Evolutionary conservation across 2,888 invertebrate genomes (phyloP).

Genomic region (Dorcus hopei): DNA sequence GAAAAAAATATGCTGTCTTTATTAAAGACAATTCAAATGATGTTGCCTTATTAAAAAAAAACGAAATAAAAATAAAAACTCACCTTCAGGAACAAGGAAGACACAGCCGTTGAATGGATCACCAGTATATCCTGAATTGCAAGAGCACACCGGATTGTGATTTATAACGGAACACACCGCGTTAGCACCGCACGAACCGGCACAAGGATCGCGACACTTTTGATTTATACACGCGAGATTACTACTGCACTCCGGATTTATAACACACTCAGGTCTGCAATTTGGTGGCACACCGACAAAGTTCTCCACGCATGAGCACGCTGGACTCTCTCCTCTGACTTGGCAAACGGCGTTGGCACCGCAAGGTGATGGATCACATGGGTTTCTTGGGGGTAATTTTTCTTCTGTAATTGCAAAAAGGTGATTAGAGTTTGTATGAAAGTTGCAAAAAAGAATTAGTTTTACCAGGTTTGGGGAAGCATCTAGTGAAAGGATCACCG

Average conservation of each 20-base stretch:
- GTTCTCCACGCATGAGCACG: conserved; percentile 61
- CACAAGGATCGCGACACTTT: conserved; percentile 71
- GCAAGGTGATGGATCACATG: conserved; percentile 67
- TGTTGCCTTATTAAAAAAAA: not conserved
- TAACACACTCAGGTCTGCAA: conserved; percentile 69
- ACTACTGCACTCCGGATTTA: conserved; percentile 66
- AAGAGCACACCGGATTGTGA: conserved; percentile 72
- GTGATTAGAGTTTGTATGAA: not conserved
- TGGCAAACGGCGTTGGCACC: conserved; percentile 57
- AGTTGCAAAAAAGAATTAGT: not conserved
- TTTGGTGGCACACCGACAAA: conserved; percentile 63
- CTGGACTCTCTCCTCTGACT: conserved; percentile 47
- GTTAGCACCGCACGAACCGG: conserved; percentile 62
- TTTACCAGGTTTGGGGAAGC: conserved; percentile 58
- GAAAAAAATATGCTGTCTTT: no score
- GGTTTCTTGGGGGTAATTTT: conserved; percentile 47
- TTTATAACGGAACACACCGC: conserved; percentile 68
- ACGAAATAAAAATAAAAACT: conserved; percentile 27
- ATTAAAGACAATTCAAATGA: not conserved
- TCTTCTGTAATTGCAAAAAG: conserved; percentile 7
- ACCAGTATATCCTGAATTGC: conserved; percentile 67
- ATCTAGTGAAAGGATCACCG: conserved; percentile 75
- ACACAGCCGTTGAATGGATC: conserved; percentile 73
- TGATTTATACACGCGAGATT: conserved; percentile 68
- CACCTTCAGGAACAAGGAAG: conserved; percentile 44